These are phyloP conservation scores for Pteronotus mesoamericanus DNA, from an alignment of 2,797 vertebrate species.

Conservation along the genomic window DNA sequence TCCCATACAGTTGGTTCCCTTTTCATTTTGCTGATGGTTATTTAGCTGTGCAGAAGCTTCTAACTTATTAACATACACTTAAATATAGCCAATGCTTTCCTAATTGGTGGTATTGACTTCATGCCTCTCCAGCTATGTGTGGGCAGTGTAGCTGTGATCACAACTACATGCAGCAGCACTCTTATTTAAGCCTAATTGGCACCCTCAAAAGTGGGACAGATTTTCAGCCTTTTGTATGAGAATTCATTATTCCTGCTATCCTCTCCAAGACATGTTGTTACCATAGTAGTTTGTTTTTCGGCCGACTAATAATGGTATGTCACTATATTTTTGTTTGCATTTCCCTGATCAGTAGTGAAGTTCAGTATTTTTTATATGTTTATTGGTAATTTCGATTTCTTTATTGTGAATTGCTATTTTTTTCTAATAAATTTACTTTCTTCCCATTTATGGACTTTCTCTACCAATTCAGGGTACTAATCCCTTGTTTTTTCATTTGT, in stretches of 20 bases:
- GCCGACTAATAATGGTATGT: background rate
- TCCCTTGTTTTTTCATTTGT: background rate
- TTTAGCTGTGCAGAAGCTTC: no score
- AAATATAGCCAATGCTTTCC: background rate
- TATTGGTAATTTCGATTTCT: background rate
- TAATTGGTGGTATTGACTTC: background rate
- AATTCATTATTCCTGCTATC: background rate
- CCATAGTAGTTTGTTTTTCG: background rate
- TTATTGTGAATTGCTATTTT: background rate
- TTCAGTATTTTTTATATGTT: background rate
- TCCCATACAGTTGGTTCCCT: no score
- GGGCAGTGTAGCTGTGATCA: no score
- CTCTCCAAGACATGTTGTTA: background rate
- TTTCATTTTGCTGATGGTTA: no score
- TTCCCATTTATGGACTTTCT: background rate
- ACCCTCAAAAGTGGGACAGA: background rate
- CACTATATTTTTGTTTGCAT: background rate
- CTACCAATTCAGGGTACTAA: background rate
- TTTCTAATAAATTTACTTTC: background rate
- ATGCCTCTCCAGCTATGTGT: accelerated
- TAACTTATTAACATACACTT: background rate
- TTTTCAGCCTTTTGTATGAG: background rate
- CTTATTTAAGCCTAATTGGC: no score
- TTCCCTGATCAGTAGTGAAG: background rate
- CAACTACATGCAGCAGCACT: accelerated